Percentiles rank a stretch among this genome's conserved stretches.
These are phyloP conservation scores for Sternarchorhynchus goeldii DNA, from an alignment of 2,797 vertebrate genomes.

Conservation along the genomic window DNA sequence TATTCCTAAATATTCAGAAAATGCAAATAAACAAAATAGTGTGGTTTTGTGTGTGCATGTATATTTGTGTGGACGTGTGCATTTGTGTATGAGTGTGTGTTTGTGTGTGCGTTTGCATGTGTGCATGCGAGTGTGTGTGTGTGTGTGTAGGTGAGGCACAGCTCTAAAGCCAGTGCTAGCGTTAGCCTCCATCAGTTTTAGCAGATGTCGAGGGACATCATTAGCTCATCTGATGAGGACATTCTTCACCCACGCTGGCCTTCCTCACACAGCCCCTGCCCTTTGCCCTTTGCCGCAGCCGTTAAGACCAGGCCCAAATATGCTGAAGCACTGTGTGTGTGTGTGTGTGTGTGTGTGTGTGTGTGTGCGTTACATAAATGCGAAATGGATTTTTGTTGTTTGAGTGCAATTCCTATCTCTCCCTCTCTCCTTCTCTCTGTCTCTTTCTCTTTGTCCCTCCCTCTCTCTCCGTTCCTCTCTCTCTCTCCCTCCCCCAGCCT, in stretches of 20 bases:
- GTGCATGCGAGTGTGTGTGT: conserved; percentile 48
- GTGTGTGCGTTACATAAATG: conserved; percentile 20
- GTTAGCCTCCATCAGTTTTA: conserved; percentile 26
- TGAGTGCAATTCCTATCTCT: not conserved
- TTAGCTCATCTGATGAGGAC: conserved; percentile 80
- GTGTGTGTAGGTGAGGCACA: conserved; percentile 39
- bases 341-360: conserved; percentile 9
- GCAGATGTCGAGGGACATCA: conserved; percentile 70
- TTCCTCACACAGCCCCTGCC: conserved; percentile 68
- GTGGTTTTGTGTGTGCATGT: not conserved
- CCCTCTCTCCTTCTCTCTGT: not conserved
- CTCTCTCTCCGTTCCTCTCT: not conserved
- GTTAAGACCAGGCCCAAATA: conserved; percentile 72
- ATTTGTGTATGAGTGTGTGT: not conserved
- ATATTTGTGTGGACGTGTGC: not conserved
- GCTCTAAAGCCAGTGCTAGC: conserved; percentile 10
- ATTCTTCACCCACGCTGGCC: conserved; percentile 71
- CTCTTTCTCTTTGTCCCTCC: not conserved
- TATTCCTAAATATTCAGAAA: not conserved
- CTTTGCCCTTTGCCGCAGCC: conserved; percentile 76
- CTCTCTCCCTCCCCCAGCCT: not conserved
- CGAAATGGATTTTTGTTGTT: conserved; percentile 26
- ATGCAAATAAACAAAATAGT: not conserved
- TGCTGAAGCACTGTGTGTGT: conserved; percentile 56
- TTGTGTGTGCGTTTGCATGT: not conserved